Evolutionary conservation across 2,888 invertebrate genomes (phyloP).

Genomic region (Aplocera efformata): DNA sequence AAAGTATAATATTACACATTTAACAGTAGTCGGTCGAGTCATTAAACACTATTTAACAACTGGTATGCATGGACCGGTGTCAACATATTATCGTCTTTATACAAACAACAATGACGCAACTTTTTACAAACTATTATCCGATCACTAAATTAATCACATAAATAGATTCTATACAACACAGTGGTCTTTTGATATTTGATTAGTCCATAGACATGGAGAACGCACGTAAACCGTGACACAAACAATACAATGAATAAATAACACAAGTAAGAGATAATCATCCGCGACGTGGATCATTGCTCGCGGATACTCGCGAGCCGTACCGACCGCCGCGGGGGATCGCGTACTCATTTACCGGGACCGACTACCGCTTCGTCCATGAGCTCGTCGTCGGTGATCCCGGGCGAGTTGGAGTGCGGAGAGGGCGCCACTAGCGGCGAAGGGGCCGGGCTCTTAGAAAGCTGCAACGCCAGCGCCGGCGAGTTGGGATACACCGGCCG

Average conservation of each 20-base stretch:
- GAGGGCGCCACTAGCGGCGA: slow-evolving; percentile 85
- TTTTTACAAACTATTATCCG: slow-evolving; percentile 12
- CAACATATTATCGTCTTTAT: slow-evolving; percentile 31
- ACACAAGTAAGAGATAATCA: slow-evolving; percentile 12
- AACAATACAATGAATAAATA: slow-evolving; percentile 24
- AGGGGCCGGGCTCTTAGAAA: slow-evolving; percentile 88
- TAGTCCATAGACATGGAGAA: slow-evolving; percentile 7
- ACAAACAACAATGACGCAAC: slow-evolving; percentile 36
- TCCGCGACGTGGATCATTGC: slow-evolving; percentile 18
- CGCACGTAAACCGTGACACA: slow-evolving; percentile 15
- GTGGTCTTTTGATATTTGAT: slow-evolving; percentile 6
- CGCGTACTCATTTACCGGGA: slow-evolving; percentile 83
- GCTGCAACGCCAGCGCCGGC: slow-evolving; percentile 85
- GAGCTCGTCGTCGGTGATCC: slow-evolving; percentile 93
- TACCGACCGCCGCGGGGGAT: slow-evolving; percentile 23
- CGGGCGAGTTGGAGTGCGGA: slow-evolving; percentile 86
- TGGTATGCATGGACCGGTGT: slow-evolving; percentile 31
- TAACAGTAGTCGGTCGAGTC: slow-evolving; percentile 47
- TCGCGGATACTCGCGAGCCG: slow-evolving; percentile 24
- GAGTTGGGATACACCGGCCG: slow-evolving; percentile 81
- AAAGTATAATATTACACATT: slow-evolving; percentile 37
- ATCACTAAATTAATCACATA: slow-evolving; percentile 18
- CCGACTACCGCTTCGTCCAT: slow-evolving; percentile 94
- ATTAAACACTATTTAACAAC: slow-evolving; percentile 29
- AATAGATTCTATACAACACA: slow-evolving; percentile 14